Evolutionary conservation across 2,888 invertebrate species (phyloP), one percentile per base, ranked within the genome.

Genomic region (Thymelicus acteon): DNA sequence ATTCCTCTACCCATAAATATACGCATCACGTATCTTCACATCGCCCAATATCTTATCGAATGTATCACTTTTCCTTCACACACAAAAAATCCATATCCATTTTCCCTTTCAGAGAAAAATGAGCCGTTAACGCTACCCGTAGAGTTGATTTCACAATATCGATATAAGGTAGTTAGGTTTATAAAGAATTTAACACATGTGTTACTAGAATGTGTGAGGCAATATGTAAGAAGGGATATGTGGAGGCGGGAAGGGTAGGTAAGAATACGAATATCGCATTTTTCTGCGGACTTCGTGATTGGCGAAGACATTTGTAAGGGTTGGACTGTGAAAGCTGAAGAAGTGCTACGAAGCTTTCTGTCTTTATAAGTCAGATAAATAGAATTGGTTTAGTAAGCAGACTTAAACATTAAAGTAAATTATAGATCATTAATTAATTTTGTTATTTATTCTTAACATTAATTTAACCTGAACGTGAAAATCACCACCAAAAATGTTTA

Each of bases 251-350:
- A 84, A 62, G 61, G 68, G 58, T 63, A 60, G 60, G 60, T 12
- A 57, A 57, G 52, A 71, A 54, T 78, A 78, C 77, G 87, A 88
- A 88, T 85, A 82, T 84, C 80, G 79, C 77, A 80, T 83, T 82
- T 85, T 84, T 81, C 76, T 78, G 74, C 76, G 78, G 71, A 74
- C 80, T 79, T 76, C 65, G 67, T 78, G 84, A 89, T 89, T 89
- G 89, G 89, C 70, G 84, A 82, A 86, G 82, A 80, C 73, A 60
- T 67, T 63, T 15, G 54, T 64, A 70, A 64, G 49, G 72, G 62
- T 70, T 64, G 60, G 65, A 31, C 47, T 61, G 8, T 10, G 12
- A 15, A 2, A 37, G 39, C n/a, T 3, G 52, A 52, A 15, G 4
- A 4, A 40, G 8, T 44, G 8, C 44, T 44, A 44, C 8, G 10